Evolutionary conservation across 2,888 invertebrate species (phyloP).

Genomic region (Cosmopolites sordidus): DNA sequence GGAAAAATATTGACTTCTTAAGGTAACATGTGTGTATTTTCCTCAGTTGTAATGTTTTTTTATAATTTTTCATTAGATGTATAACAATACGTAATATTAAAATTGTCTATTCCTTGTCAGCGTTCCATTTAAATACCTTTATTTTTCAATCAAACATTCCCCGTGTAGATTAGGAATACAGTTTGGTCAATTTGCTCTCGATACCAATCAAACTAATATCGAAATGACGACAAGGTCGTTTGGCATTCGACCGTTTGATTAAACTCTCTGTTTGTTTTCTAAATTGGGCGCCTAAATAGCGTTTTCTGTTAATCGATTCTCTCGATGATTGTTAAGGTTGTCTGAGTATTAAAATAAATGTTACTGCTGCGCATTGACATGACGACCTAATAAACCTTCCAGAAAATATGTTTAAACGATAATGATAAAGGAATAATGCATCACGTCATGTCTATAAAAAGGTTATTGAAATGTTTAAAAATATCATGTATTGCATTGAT

Average conservation of each 20-base stretch:
- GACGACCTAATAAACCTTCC: slow-evolving; percentile 8
- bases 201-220: neutral
- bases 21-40: too few species aligned
- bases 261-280: neutral
- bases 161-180: too few species aligned
- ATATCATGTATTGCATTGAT: too few species aligned
- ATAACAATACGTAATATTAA: too few species aligned
- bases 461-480: too few species aligned
- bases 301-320: slow-evolving; percentile 7
- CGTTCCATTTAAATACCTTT: too few species aligned
- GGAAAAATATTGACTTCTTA: too few species aligned
- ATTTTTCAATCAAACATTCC: too few species aligned
- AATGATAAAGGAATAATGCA: neutral
- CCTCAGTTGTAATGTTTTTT: too few species aligned
- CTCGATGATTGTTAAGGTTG: slow-evolving; percentile 4
- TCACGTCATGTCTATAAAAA: slow-evolving; percentile 1
- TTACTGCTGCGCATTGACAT: slow-evolving; percentile 7
- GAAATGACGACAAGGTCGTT: neutral
- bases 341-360: slow-evolving; percentile 7
- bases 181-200: neutral
- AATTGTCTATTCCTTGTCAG: too few species aligned
- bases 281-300: slow-evolving; percentile 2
- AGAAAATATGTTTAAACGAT: neutral
- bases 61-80: too few species aligned
- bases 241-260: neutral